A percentile compares a stretch with the other conserved stretches of the same genome.
Evolutionary conservation across 2,888 invertebrate species (phyloP).

Genomic region (Mactromeris polynyma): DNA sequence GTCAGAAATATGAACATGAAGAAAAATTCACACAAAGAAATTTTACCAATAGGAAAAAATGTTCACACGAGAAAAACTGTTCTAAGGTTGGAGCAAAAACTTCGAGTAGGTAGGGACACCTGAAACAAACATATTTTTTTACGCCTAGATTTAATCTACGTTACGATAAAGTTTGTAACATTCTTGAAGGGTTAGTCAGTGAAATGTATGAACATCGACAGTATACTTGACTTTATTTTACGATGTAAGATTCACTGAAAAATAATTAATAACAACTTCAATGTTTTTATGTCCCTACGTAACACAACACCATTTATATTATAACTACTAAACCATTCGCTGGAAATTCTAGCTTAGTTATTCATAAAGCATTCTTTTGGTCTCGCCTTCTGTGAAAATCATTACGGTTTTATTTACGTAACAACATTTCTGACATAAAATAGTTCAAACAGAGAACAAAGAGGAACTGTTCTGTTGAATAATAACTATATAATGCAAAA

Average conservation of each 20-base stretch:
- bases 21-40: too few relatives aligned
- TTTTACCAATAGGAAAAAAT: too few relatives aligned
- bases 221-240: background rate
- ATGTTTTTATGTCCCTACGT: background rate
- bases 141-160: background rate
- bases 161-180: background rate
- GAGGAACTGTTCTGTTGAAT: background rate
- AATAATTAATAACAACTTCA: background rate
- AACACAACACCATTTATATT: background rate
- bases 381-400: background rate
- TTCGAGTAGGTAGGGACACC: too few relatives aligned
- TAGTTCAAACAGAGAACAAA: slow-evolving; percentile 3
- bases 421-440: slow-evolving; percentile 7
- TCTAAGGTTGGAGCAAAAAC: too few relatives aligned
- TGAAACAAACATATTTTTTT: too few relatives aligned
- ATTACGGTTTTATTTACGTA: background rate
- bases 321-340: background rate
- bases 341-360: background rate
- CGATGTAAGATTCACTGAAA: background rate
- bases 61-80: too few relatives aligned
- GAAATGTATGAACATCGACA: background rate
- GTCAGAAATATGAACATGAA: too few relatives aligned
- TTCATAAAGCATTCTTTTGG: slow-evolving; percentile 8
- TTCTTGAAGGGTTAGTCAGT: background rate
- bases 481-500: background rate